Evolutionary conservation across 1,140 invertebrate species (phyloP), one percentile per base, ranked within the genome.

Genomic region (Coelopa frigida): DNA sequence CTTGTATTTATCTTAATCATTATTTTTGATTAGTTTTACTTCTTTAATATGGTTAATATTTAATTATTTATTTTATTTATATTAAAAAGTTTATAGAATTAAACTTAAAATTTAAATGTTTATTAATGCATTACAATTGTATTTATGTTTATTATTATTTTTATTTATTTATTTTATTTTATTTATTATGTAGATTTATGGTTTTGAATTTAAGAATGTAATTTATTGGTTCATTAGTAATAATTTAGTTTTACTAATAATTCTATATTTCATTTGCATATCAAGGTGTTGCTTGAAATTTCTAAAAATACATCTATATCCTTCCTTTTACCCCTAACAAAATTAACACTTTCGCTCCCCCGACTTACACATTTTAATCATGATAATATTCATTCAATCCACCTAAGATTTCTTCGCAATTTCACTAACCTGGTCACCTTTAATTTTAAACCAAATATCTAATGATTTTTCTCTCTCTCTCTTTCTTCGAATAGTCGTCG

Each of bases 401-500:
- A n/a, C n/a, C n/a, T n/a, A n/a, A n/a, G n/a, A n/a, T n/a, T n/a
- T n/a, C n/a, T n/a, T n/a, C n/a, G n/a, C n/a, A n/a, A n/a, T n/a
- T n/a, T n/a, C n/a, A n/a, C n/a, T n/a, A n/a, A n/a, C n/a, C n/a
- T n/a, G n/a, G n/a, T n/a, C n/a, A n/a, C n/a, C n/a, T n/a, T n/a
- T n/a, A n/a, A n/a, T n/a, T n/a, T n/a, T n/a, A n/a, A n/a, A n/a
- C n/a, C n/a, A n/a, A n/a, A n/a, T n/a, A n/a, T n/a, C n/a, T n/a
- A n/a, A n/a, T n/a, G n/a, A n/a, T n/a, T 5, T 44, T 14, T 46
- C 24, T 36, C 35, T 23, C 11, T n/a, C 31, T 17, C 24, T 42
- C 14, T 4, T 31, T n/a, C n/a, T 20, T 17, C 11, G 17, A 52
- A 49, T 68, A 82, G 80, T 78, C 72, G 78, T 77, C 72, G 79